Evolutionary conservation across 2,113 vertebrate genomes (phyloP).

Genomic region (Elaphurus davidianus): DNA sequence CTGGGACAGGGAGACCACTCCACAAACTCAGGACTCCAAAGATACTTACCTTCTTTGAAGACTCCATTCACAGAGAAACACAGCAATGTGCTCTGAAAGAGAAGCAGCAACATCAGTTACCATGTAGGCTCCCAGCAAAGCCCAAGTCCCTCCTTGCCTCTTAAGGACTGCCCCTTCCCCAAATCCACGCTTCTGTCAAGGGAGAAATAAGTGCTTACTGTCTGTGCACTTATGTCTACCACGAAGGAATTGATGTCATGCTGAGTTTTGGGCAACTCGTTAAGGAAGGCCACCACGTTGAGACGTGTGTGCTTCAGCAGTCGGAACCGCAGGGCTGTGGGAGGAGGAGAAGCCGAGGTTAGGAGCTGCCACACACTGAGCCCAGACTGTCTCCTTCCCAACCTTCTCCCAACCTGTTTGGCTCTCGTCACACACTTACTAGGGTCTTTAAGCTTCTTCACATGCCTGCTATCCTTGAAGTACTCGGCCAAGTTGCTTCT

Average conservation of each 20-base stretch:
- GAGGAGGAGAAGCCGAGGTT: neutral
- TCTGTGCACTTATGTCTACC: constrained; percentile 90
- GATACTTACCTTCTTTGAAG: constrained; percentile 90
- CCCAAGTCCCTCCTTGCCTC: accelerated
- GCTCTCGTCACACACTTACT: constrained; percentile 80
- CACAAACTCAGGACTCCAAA: neutral
- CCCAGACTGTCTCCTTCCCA: neutral
- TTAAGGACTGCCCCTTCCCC: neutral
- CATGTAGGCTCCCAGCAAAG: neutral
- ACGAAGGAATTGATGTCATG: constrained; percentile 89
- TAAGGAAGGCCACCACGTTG: constrained; percentile 92
- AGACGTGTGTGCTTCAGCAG: constrained; percentile 90
- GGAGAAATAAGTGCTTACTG: constrained; percentile 77
- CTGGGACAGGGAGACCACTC: neutral
- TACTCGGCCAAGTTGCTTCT: constrained; percentile 90
- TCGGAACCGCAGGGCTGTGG: constrained; percentile 84
- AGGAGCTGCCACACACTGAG: neutral
- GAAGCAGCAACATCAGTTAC: neutral
- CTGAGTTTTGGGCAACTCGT: constrained; percentile 91
- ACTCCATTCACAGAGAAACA: constrained; percentile 91
- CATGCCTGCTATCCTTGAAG: constrained; percentile 89
- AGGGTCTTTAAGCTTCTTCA: constrained; percentile 90
- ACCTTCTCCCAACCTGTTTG: neutral
- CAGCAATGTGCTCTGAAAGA: constrained; percentile 87
- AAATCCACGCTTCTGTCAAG: neutral